Evolutionary conservation across 1,140 invertebrate species (phyloP).

Genomic region (Amyelois transitella): DNA sequence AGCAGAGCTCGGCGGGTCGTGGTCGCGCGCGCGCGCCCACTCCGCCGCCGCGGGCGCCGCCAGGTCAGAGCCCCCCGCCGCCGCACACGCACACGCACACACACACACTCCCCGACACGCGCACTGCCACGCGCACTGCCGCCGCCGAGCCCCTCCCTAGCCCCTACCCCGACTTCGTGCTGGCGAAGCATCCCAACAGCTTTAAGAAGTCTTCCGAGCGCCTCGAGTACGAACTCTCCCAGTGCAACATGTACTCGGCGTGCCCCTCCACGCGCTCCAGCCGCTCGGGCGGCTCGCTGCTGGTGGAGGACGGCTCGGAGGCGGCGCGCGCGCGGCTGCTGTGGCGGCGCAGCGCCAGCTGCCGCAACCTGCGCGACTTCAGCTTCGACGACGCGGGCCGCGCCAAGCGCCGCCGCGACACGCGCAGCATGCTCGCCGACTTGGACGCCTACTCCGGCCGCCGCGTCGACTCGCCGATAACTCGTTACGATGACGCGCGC

Average conservation of each 20-base stretch:
- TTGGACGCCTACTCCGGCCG: constrained; percentile 37
- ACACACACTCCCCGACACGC: constrained; percentile 31
- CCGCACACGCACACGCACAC: constrained; percentile 24
- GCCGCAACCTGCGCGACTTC: constrained; percentile 84
- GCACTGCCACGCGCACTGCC: constrained; percentile 55
- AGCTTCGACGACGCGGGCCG: constrained; percentile 81
- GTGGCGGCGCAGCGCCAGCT: constrained; percentile 83
- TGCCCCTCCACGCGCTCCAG: constrained; percentile 54
- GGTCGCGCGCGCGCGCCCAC: constrained; percentile 63
- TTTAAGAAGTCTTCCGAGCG: constrained; percentile 70
- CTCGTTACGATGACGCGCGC: constrained; percentile 84
- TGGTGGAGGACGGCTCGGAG: constrained; percentile 33
- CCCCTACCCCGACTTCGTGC: constrained; percentile 54
- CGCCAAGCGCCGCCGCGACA: constrained; percentile 70
- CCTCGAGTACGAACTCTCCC: constrained; percentile 71
- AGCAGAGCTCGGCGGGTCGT: constrained; percentile 57
- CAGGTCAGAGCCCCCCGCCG: constrained; percentile 55
- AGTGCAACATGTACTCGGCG: constrained; percentile 73
- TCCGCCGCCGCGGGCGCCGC: constrained; percentile 69
- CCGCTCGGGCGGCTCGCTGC: constrained; percentile 48
- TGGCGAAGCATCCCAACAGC: constrained; percentile 53
- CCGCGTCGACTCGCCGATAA: constrained; percentile 82
- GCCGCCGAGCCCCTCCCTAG: constrained; percentile 44
- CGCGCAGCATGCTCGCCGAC: constrained; percentile 39
- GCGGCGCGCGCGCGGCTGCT: constrained; percentile 16